Evolutionary conservation across 2,113 vertebrate species (phyloP), one percentile per base, ranked within the genome.

Genomic region (Azemiops feae): DNA sequence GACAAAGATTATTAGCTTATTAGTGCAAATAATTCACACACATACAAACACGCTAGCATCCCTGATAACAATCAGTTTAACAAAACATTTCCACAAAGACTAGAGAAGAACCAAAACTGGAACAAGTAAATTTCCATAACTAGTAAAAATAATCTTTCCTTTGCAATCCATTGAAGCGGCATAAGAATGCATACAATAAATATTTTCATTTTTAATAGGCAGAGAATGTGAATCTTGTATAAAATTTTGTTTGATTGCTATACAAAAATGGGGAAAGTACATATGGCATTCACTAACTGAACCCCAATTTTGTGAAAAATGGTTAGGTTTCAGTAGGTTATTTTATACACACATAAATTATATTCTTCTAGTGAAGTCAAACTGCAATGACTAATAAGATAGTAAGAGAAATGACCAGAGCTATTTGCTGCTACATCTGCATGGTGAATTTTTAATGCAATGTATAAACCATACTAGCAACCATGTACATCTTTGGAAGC

Each of bases 401-500:
- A 93, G 94, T 88, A 89, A 95, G 96, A 93, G 85, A 94, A 94
- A 91, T 7, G 81, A 27, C 10, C 58, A 93, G 53, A 94, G 14
- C 74, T 92, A 85, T 92, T 96, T 96, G 50, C 90, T 96, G 53
- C 92, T 93, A 34, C 87, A 92, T 85, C 50, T 89, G 89, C 96
- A 74, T 88, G 81, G 93, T 95, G 94, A 69, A 94, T 95, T 96
- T 50, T 95, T 95, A 96, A 94, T 94, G 86, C 18, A 90, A 18
- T 47, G 89, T 95, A 87, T 96, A 95, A 92, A 93, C 87, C 94
- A 88, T 90, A 90, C 91, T 94, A 93, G 34, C 88, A 95, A 93
- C 89, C 69, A 92, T 93, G 52, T 90, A 96, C 95, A 97, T 95
- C 91, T 96, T 81, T 92, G 93, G 69, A 96, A 87, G 91, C 91